phyloP scores from a whole-genome alignment of 2,113 vertebrate genomes.

The Prunella himalayana region DNA sequence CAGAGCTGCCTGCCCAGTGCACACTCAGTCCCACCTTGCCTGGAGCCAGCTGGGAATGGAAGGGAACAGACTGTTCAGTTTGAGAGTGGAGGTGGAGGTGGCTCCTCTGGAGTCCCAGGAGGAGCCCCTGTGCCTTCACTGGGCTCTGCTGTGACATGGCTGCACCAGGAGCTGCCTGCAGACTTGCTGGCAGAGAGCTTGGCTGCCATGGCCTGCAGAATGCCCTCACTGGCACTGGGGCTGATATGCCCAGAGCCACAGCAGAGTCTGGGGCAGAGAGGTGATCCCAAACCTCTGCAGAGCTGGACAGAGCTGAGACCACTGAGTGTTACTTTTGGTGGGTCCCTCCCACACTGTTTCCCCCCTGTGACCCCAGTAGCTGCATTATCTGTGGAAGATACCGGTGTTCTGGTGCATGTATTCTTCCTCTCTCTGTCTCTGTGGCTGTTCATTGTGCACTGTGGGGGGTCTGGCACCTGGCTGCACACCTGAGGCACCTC shows the following conservation, averaged over 20 bases:
- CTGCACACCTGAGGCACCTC: not conserved
- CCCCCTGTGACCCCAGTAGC: not conserved
- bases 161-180: not conserved
- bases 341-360: not conserved
- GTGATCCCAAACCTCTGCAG: not conserved
- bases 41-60: not conserved
- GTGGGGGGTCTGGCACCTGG: not conserved
- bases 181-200: rapidly evolving
- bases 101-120: not conserved
- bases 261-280: not conserved
- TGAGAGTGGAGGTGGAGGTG: not conserved
- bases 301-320: not conserved
- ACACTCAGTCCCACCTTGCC: not conserved
- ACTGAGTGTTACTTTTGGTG: not conserved
- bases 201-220: rapidly evolving
- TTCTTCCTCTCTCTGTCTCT: not conserved
- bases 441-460: not conserved
- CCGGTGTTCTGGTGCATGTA: not conserved
- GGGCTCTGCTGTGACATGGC: rapidly evolving
- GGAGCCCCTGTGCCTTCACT: not conserved
- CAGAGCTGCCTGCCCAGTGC: not conserved
- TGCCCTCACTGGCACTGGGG: not conserved
- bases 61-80: not conserved
- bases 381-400: not conserved
- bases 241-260: not conserved